phyloP scores from a whole-genome alignment of 2,888 invertebrate species.

The Lydus trimaculatus region DNA sequence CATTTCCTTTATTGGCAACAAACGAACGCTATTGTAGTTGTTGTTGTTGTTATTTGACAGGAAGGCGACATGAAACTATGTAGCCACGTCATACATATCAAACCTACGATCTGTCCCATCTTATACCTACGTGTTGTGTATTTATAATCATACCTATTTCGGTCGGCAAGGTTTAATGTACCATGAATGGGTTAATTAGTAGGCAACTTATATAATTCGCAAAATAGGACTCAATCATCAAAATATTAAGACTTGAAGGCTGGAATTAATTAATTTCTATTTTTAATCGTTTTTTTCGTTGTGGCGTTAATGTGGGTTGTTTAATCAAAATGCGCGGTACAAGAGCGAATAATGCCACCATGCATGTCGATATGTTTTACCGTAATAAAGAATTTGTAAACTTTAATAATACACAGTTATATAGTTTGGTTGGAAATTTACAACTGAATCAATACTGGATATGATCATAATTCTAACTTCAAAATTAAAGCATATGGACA shows the following conservation, averaged over 20 bases:
- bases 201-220: not conserved
- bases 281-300: not conserved
- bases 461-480: too few species aligned
- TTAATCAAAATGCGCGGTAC: not conserved
- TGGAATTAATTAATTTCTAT: not conserved
- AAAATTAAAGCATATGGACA: too few species aligned
- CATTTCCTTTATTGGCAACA: not conserved
- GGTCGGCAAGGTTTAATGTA: not conserved
- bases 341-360: not conserved
- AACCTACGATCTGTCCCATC: conserved; percentile 4
- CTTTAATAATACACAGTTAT: not conserved
- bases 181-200: not conserved
- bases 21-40: not conserved
- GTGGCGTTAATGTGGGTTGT: not conserved
- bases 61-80: not conserved
- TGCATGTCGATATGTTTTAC: conserved; percentile 6
- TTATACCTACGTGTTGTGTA: not conserved
- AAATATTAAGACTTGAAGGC: not conserved
- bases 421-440: not conserved
- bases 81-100: not conserved
- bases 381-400: not conserved
- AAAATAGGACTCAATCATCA: not conserved
- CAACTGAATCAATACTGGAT: not conserved
- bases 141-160: not conserved
- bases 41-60: not conserved